Conservation (phyloP, 2,797 vertebrate species). For the Phalloptychus januarius region DNA sequence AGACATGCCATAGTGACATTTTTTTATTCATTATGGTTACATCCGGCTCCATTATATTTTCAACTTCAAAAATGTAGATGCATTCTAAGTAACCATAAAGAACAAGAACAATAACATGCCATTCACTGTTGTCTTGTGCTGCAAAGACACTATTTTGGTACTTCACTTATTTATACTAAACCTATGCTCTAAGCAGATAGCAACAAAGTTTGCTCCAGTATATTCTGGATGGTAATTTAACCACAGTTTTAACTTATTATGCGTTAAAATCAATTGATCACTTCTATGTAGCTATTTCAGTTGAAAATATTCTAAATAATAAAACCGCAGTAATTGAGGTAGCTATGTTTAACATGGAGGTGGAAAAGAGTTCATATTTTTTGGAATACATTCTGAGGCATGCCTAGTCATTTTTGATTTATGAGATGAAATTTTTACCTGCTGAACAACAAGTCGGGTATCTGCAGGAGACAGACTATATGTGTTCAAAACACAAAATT, state of each 20-base stretch:
- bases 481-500: not conserved
- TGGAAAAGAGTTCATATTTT: too few species aligned
- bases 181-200: not conserved
- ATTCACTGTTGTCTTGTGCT: not conserved
- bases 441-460: not conserved
- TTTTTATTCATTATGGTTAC: conserved; percentile 26
- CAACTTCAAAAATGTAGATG: conserved; percentile 3
- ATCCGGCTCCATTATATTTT: conserved; percentile 9
- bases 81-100: not conserved
- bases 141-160: not conserved
- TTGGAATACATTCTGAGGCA: too few species aligned
- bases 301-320: not conserved
- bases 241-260: not conserved
- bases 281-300: not conserved
- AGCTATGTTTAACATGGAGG: not conserved
- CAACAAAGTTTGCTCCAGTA: not conserved
- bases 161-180: not conserved
- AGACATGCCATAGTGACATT: conserved; percentile 38
- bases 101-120: not conserved
- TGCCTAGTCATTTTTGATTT: too few species aligned
- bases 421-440: not conserved
- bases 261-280: too few species aligned
- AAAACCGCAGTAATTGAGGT: not conserved
- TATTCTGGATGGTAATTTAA: not conserved
- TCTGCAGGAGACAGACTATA: not conserved